Evolutionary conservation across 2,113 vertebrate species (phyloP).

Genomic region (Urocynchramus pylzowi): DNA sequence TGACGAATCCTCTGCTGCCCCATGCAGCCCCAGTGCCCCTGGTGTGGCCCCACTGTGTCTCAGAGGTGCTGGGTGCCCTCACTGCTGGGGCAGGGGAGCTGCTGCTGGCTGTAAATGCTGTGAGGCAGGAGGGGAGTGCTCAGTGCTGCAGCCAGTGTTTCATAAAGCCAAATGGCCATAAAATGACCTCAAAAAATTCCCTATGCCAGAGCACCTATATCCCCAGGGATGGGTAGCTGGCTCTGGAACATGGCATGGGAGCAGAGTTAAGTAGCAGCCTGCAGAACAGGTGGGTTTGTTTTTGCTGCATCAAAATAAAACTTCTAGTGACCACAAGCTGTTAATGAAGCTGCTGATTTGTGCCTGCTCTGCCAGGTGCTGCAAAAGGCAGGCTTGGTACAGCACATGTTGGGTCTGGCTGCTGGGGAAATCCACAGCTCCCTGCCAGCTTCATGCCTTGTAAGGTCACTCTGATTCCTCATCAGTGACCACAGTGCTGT

Average conservation of each 20-base stretch:
- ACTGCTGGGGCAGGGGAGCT: background rate
- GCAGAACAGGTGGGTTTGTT: background rate
- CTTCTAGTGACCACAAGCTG: background rate
- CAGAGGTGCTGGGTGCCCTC: background rate
- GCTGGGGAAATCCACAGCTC: background rate
- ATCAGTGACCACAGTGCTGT: background rate
- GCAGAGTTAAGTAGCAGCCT: background rate
- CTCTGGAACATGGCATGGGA: accelerated
- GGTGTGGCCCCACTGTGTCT: background rate
- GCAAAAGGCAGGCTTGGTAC: background rate
- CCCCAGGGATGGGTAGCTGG: background rate
- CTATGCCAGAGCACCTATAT: background rate
- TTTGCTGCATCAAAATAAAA: background rate
- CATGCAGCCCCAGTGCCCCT: background rate
- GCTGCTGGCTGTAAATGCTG: background rate
- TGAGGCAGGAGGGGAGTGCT: background rate
- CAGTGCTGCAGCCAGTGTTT: background rate
- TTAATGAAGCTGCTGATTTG: conserved; percentile 46
- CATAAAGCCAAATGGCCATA: background rate
- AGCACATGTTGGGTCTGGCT: background rate
- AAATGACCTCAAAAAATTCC: background rate
- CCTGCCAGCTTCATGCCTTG: background rate
- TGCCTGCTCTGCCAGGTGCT: background rate
- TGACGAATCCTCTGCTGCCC: background rate
- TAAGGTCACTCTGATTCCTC: background rate